Conservation (phyloP, 1,140 invertebrate species). For the Drosophila albomicans region DNA sequence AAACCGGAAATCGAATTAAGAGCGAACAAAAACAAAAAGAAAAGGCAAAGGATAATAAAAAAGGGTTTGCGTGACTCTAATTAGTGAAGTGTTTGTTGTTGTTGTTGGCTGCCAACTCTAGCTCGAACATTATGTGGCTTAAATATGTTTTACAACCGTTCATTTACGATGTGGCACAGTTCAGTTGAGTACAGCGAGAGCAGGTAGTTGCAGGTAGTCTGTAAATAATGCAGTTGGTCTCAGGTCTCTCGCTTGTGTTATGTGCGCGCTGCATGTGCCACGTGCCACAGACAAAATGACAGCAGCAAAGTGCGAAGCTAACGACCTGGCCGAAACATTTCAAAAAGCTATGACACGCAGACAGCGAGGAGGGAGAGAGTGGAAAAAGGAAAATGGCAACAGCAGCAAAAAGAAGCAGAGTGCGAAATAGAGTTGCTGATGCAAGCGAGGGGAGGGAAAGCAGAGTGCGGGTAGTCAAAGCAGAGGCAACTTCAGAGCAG, state of each 20-base stretch:
- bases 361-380: background rate
- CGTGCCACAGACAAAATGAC: slow-evolving; percentile 49
- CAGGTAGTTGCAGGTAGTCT: slow-evolving; percentile 54
- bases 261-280: slow-evolving; percentile 2
- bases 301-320: slow-evolving; percentile 70
- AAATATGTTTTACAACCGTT: slow-evolving; percentile 52
- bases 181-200: background rate
- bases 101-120: slow-evolving; percentile 7
- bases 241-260: slow-evolving; percentile 14
- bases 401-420: background rate
- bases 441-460: no score
- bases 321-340: slow-evolving; percentile 68
- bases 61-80: slow-evolving; percentile 58
- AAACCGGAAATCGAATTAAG: slow-evolving; percentile 76
- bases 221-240: slow-evolving; percentile 70
- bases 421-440: background rate
- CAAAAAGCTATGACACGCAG: slow-evolving; percentile 34
- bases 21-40: slow-evolving; percentile 20
- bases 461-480: background rate
- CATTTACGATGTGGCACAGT: slow-evolving; percentile 39
- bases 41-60: slow-evolving; percentile 26
- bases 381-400: background rate
- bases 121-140: slow-evolving; percentile 41
- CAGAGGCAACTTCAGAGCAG: background rate
- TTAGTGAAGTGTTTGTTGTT: slow-evolving; percentile 20